phyloP scores from a whole-genome alignment of 2,797 vertebrate genomes.

The Brachyrhaphis roseni region DNA sequence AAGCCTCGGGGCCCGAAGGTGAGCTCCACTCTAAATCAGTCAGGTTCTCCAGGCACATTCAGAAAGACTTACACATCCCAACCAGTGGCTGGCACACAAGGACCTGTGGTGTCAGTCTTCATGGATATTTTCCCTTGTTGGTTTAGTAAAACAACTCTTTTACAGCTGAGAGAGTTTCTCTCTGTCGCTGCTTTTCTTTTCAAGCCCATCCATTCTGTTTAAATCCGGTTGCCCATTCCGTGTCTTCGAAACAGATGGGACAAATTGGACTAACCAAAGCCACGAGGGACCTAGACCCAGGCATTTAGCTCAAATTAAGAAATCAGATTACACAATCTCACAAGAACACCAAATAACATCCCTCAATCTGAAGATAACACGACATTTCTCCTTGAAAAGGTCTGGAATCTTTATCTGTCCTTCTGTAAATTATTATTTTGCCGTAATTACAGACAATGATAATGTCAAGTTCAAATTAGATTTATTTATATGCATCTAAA shows the following conservation, averaged over 20 bases:
- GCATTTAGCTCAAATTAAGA: background rate
- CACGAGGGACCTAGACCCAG: background rate
- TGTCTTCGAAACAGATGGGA: background rate
- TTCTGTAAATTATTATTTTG: background rate
- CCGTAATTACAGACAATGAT: background rate
- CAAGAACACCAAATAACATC: background rate
- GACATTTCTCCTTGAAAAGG: background rate
- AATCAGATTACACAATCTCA: background rate
- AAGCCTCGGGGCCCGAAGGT: conserved; percentile 41
- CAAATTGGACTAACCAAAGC: background rate
- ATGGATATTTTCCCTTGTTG: conserved; percentile 19
- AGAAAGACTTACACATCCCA: conserved; percentile 31
- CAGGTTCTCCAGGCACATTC: conserved; percentile 34
- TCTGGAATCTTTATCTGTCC: background rate
- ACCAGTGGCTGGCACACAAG: conserved; percentile 21
- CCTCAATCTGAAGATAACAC: background rate
- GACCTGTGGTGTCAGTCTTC: conserved; percentile 44
- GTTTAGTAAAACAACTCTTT: conserved; percentile 17
- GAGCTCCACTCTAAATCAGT: conserved; percentile 48
- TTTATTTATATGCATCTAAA: background rate
- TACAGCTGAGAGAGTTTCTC: conserved; percentile 16
- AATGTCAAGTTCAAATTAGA: background rate
- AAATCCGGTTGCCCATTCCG: conserved; percentile 12
- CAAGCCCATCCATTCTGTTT: conserved; percentile 10
- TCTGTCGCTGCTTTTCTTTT: background rate